These are phyloP conservation scores for Halcyon chelicuti DNA, from an alignment of 2,797 vertebrate species.

Conservation along the genomic window DNA sequence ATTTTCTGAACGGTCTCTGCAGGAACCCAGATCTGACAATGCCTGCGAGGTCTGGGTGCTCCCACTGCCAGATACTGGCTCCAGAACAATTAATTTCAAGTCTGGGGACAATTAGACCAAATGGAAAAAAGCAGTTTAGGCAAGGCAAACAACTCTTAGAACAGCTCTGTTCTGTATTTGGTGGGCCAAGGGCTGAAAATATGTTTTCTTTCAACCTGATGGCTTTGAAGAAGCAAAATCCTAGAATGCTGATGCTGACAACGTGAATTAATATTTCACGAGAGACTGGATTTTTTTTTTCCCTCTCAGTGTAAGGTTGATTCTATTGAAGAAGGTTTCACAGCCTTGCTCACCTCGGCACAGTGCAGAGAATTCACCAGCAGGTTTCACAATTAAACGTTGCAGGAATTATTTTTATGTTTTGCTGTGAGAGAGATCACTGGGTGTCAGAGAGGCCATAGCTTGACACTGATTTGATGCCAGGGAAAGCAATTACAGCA, in stretches of 20 bases:
- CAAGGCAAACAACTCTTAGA: not conserved
- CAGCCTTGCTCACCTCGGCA: not conserved
- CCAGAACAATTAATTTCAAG: slow-evolving; percentile 26
- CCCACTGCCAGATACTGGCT: slow-evolving; percentile 11
- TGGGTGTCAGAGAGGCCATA: not conserved
- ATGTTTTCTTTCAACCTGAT: slow-evolving; percentile 6
- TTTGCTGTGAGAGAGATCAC: not conserved
- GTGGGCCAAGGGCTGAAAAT: not conserved
- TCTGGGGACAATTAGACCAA: slow-evolving; percentile 23
- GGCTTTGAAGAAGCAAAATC: slow-evolving; percentile 32
- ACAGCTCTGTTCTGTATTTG: not conserved
- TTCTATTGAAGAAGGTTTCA: not conserved
- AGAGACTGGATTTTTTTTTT: not conserved
- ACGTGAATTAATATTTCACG: slow-evolving; percentile 20
- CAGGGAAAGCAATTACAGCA: slow-evolving; percentile 50
- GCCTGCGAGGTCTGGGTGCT: not conserved
- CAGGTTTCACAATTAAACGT: slow-evolving; percentile 12
- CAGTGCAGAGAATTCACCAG: not conserved
- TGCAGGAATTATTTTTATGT: slow-evolving; percentile 31
- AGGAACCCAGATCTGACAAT: slow-evolving; percentile 33
- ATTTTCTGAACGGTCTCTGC: not conserved
- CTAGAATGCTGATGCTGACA: slow-evolving; percentile 30
- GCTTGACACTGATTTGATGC: slow-evolving; percentile 12
- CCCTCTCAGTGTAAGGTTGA: not conserved
- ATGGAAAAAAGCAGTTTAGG: slow-evolving; percentile 40